Conservation (phyloP, 2,113 vertebrate genomes). For the Pomatorhinus ruficollis region DNA sequence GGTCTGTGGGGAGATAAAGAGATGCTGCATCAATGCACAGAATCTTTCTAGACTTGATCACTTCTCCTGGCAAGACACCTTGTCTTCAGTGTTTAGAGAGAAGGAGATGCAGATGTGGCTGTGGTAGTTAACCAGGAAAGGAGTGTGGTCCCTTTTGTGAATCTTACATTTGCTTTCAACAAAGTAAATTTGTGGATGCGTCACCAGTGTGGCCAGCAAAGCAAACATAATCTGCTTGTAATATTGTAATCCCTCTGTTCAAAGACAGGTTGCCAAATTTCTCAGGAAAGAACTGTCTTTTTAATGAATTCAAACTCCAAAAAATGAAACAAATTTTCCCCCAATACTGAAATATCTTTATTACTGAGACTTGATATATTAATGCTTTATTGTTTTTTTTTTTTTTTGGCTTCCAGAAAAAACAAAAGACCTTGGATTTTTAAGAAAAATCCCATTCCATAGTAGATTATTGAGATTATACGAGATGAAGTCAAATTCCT, state of each 20-base stretch:
- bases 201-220: not conserved
- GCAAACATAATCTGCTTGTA: not conserved
- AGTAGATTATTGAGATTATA: not conserved
- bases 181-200: not conserved
- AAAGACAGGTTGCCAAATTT: not conserved
- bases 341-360: not conserved
- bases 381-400: not conserved
- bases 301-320: not conserved
- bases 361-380: not conserved
- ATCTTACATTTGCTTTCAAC: not conserved
- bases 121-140: not conserved
- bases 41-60: not conserved
- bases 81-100: not conserved
- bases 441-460: not conserved
- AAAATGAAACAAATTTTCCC: rapidly evolving
- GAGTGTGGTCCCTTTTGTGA: not conserved
- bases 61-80: not conserved
- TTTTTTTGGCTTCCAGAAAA: no score
- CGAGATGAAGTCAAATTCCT: not conserved
- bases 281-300: not conserved
- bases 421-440: not conserved
- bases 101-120: not conserved
- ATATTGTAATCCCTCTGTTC: not conserved
- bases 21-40: not conserved
- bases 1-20: not conserved